Evolutionary conservation across 2,113 vertebrate species (phyloP), one percentile per base, ranked within the genome.

Genomic region (Mesocricetus auratus): DNA sequence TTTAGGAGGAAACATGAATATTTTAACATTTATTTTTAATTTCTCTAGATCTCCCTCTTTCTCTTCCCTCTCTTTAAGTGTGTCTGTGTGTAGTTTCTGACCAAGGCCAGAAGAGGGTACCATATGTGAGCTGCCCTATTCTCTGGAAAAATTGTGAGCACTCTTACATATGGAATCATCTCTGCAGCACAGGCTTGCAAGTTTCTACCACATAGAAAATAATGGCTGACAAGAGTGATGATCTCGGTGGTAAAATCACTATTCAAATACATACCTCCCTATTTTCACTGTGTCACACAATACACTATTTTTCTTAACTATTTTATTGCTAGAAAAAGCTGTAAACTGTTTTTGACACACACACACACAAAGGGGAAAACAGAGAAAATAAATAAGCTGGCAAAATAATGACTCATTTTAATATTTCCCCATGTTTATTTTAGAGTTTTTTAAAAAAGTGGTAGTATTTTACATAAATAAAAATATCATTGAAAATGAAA

Each of bases 361-460:
- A 16, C 56, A 21, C 73, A 75, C 13, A 45, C 6, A 19, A n/a
- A 22, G 78, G 31, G 39, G 79, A 45, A 64, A 50, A n/a, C 42
- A 90, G 11, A 90, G 11, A 66, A 12, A 79, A 71, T 50, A 33
- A 74, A 16, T 71, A 62, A 73, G 81, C 50, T 26, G 79, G 36
- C 19, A 58, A 68, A 60, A 1, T 47, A 15, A 79, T 73, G 47
- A 73, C 26, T 58, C 8, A n/a, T 26, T 26, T 79, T 68, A 81
- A 89, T 9, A 53, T 93, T 86, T 73, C 45, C 10, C 21, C n/a
- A 2, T 39, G 50, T 88, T 94, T 94, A 6, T 68, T 93, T 95
- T 53, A 82, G 26, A 39, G 22, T 62, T n/a, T 7, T 50, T 24
- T n/a, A n/a, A n/a, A n/a, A n/a, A n/a, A n/a, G 26, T 26, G 17